Conservation (phyloP, 1,140 invertebrate species). For the Bathynomus jamesi region DNA sequence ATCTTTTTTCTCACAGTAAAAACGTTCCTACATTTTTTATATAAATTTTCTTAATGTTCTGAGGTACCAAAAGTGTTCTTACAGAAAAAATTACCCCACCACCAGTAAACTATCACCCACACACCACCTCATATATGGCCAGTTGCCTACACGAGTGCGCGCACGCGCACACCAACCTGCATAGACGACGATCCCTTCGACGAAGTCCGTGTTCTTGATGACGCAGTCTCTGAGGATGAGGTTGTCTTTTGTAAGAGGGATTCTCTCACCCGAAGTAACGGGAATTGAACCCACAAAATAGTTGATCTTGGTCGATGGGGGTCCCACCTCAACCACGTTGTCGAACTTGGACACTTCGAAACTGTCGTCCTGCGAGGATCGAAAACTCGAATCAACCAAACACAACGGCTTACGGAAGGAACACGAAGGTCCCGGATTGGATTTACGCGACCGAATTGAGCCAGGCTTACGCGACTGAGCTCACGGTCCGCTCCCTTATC, state of each 20-base stretch:
- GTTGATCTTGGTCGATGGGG: slow-evolving; percentile 91
- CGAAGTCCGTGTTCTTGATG: slow-evolving; percentile 85
- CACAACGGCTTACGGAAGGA: no score
- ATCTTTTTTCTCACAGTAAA: no score
- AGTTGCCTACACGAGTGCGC: neutral
- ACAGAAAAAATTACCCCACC: no score
- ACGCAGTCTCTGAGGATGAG: slow-evolving; percentile 86
- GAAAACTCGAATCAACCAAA: neutral
- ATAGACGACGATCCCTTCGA: slow-evolving; percentile 95
- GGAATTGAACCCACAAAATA: slow-evolving; percentile 85
- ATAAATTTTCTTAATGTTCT: no score
- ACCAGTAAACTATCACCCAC: no score
- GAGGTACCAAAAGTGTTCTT: no score
- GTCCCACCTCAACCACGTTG: slow-evolving; percentile 78
- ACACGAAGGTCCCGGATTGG: no score
- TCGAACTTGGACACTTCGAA: slow-evolving; percentile 55
- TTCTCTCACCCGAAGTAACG: slow-evolving; percentile 65
- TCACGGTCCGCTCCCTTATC: no score
- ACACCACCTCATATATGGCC: no score
- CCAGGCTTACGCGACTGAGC: no score
- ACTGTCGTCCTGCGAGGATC: slow-evolving; percentile 17
- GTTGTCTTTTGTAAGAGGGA: slow-evolving; percentile 85
- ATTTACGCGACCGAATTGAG: no score
- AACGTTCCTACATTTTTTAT: no score
- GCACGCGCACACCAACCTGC: slow-evolving; percentile 54